A percentile compares a stretch with the other conserved stretches of the same genome.
These are phyloP conservation scores for Pelecanoides urinatrix DNA, from an alignment of 2,113 vertebrate species.

Conservation along the genomic window DNA sequence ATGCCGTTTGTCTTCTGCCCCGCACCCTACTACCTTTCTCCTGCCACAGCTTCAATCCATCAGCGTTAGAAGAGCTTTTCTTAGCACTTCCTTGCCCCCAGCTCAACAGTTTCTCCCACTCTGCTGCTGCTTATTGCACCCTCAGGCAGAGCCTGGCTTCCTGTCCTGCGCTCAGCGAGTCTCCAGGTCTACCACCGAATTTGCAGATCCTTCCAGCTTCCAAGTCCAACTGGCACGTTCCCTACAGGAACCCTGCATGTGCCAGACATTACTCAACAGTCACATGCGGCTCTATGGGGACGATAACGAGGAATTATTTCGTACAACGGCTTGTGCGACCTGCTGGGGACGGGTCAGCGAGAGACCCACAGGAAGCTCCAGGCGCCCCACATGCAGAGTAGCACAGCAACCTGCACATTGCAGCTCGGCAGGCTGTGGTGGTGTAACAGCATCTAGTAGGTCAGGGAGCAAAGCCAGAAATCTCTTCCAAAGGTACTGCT, in stretches of 20 bases:
- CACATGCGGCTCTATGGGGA: background rate
- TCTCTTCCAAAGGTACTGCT: background rate
- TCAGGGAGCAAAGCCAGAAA: background rate
- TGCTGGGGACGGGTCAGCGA: rapidly evolving
- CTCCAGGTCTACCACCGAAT: background rate
- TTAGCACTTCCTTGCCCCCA: background rate
- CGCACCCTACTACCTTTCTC: background rate
- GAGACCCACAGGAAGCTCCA: background rate
- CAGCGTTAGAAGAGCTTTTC: background rate
- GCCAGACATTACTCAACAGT: background rate
- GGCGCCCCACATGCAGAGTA: too few relatives aligned
- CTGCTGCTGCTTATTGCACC: background rate
- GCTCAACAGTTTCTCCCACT: background rate
- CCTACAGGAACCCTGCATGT: background rate
- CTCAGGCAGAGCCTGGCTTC: background rate
- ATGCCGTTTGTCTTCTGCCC: background rate
- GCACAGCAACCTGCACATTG: background rate
- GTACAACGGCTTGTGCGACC: rapidly evolving
- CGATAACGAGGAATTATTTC: background rate
- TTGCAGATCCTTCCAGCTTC: background rate
- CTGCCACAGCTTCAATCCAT: background rate
- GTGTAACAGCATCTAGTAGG: background rate
- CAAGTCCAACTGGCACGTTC: background rate
- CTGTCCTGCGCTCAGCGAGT: background rate
- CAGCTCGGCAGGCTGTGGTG: background rate